phyloP scores from a whole-genome alignment of 2,888 invertebrate species.

The Chironomus tentans region DNA sequence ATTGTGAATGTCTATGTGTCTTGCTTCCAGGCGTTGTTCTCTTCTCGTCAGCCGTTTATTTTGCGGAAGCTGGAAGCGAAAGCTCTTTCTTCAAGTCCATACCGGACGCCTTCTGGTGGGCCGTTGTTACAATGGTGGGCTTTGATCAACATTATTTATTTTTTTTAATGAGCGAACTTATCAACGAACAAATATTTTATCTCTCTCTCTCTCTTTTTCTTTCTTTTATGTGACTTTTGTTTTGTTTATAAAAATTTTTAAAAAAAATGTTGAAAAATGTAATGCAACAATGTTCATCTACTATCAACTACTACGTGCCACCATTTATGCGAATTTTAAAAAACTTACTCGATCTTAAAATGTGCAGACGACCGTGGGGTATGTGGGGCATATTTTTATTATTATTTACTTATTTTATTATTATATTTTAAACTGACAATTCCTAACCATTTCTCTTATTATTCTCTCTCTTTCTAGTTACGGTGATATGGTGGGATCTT shows the following conservation, averaged over 20 bases:
- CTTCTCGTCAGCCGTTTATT: conserved; percentile 99
- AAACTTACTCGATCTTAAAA: conserved; percentile 28
- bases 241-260: conserved; percentile 27
- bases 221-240: conserved; percentile 28
- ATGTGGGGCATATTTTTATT: conserved; percentile 8
- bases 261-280: neutral
- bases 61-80: conserved; percentile 99
- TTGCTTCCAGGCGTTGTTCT: conserved; percentile 97
- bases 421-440: neutral
- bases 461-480: conserved; percentile 23
- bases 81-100: conserved; percentile 99
- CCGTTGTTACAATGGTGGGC: conserved; percentile 99
- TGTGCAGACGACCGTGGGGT: conserved; percentile 22
- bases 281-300: too few relatives aligned
- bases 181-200: neutral
- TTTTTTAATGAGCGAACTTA: neutral
- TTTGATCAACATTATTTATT: conserved; percentile 96
- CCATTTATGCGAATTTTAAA: neutral
- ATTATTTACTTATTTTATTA: neutral
- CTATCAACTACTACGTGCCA: neutral
- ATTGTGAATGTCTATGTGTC: conserved; percentile 40
- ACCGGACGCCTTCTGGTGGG: conserved; percentile 99
- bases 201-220: conserved; percentile 1
- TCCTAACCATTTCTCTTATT: conserved; percentile 11
- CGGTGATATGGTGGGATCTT: conserved; percentile 26